Evolutionary conservation across 1,140 invertebrate species (phyloP).

Genomic region (Brachionus rubens): DNA sequence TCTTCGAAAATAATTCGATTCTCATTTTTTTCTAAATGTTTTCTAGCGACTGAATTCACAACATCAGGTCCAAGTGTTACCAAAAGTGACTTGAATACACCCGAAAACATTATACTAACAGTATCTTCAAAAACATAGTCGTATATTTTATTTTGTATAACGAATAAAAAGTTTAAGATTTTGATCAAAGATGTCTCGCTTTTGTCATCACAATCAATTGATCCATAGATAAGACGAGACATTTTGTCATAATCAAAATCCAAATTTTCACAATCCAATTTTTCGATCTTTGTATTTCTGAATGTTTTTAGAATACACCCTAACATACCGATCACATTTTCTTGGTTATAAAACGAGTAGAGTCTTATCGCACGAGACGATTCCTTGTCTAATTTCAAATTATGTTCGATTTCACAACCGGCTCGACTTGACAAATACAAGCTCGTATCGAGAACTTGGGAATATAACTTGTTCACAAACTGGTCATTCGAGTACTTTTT

Average conservation of each 20-base stretch:
- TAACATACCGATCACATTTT: background rate
- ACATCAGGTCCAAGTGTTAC: background rate
- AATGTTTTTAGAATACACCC: background rate
- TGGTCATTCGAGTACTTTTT: background rate
- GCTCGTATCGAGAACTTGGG: background rate
- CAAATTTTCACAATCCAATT: background rate
- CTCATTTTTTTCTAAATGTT: slow-evolving; percentile 14
- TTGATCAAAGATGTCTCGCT: background rate
- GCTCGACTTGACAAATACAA: background rate
- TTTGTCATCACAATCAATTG: background rate
- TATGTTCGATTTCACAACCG: background rate
- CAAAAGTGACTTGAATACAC: background rate
- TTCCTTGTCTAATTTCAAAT: background rate
- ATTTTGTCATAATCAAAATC: background rate
- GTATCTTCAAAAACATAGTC: background rate
- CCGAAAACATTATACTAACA: slow-evolving; percentile 7
- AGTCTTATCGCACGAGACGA: background rate
- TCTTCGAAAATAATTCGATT: background rate
- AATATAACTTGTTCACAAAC: background rate
- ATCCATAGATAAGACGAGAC: background rate
- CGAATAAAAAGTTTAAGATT: background rate
- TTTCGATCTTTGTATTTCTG: background rate
- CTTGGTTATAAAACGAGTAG: background rate
- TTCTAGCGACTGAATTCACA: background rate
- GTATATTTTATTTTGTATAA: background rate